Base-by-base conservation (phyloP, 1,140 invertebrate genomes). In the Bacillus rossius region DNA sequence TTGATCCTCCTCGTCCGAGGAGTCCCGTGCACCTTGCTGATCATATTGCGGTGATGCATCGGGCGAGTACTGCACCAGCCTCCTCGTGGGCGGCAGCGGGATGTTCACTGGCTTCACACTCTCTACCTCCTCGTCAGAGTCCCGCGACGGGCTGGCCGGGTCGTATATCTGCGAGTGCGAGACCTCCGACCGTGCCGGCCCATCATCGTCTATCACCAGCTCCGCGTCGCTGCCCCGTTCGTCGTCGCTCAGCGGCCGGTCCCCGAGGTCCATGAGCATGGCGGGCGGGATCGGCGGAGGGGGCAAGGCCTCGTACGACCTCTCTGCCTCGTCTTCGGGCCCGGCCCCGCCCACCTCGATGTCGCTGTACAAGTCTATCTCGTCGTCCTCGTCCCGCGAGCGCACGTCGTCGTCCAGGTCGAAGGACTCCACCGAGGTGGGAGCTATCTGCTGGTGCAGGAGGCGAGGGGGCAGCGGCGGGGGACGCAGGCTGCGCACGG, bases 101-200 rank as follows among this genome's bases (percentile, higher is more conserved):
- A 45, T 45, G 17, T 20, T 13, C 23, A 20, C 43, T 7, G 43
- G 43, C 8, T 45, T 8, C n/a, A 20, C 17, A n/a, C 43, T 45
- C 17, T 52, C 57, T 2, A 34, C 23, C 17, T 41, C 47, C 25
- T 61, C 59, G 26, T 77, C 74, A 5, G 63, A 78, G 50, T 78
- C 78, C 51, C 78, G 71, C 2, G 82, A 84, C 0, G 83, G 83
- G 61, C 84, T 82, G n/a, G 81, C 83, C 8, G 84, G 83, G 59
- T 87, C 84, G 42, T 81, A 83, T 42, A 77, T 57, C 26, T 59
- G 49, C 17, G 57, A 59, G 14, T 59, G 49, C 16, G 55, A 34
- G 23, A 57, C 51, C 40, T 57, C 43, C 13, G 34, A 20, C 10
- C 14, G 25, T 16, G 4, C 19, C 16, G 37, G 53, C 19, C 22